Percentiles rank a stretch among this genome's conserved stretches.
These are phyloP conservation scores for Bombus waltoni DNA, from an alignment of 1,140 invertebrate genomes.

Conservation along the genomic window DNA sequence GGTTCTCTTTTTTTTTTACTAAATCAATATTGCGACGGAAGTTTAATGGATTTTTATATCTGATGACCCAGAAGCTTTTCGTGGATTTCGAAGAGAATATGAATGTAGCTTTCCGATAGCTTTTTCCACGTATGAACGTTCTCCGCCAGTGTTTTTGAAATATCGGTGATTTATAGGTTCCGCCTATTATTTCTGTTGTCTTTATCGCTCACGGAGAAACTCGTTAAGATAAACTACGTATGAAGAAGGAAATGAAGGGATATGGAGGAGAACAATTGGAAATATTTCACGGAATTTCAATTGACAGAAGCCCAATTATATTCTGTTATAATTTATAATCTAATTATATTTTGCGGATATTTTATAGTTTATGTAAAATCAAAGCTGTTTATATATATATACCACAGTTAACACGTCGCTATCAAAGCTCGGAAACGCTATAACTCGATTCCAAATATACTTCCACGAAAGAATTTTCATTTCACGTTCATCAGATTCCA, in stretches of 20 bases:
- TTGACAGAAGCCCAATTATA: too few relatives aligned
- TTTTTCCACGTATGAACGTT: neutral
- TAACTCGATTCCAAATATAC: neutral
- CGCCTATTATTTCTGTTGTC: neutral
- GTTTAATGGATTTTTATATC: conserved; percentile 36
- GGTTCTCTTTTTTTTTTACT: neutral
- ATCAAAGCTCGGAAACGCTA: neutral
- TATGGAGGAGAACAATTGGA: neutral
- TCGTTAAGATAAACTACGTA: too few relatives aligned
- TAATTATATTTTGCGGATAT: too few relatives aligned
- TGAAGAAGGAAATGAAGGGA: neutral
- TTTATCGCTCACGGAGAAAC: neutral
- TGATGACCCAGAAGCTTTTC: conserved; percentile 36
- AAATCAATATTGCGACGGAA: conserved; percentile 20
- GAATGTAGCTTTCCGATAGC: neutral
- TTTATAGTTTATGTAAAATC: too few relatives aligned
- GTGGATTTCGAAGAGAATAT: conserved; percentile 2
- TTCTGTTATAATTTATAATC: too few relatives aligned
- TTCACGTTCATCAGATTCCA: neutral
- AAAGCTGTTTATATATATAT: too few relatives aligned
- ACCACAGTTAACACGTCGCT: too few relatives aligned
- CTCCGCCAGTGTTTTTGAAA: neutral
- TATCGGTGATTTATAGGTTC: neutral
- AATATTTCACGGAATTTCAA: neutral
- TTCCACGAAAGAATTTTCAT: neutral